Base-by-base conservation (phyloP, 2,113 vertebrate genomes). In the Xyliphius kryptos region DNA sequence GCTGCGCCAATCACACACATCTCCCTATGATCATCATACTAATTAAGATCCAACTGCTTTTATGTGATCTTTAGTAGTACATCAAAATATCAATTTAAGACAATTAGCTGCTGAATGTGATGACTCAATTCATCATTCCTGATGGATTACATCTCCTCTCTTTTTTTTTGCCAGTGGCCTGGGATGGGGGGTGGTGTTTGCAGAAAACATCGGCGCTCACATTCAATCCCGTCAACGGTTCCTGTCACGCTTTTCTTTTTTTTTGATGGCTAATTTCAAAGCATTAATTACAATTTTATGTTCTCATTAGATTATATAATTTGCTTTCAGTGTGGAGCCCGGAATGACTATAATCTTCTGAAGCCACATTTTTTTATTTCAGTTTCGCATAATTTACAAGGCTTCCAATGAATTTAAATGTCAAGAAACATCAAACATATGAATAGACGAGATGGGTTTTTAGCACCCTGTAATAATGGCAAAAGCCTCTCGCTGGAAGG, bases 81-180 rank as follows among this genome's bases (percentile, higher is more conserved):
- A 81, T 81, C 79, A 79, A 81, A 81, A 85, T 83, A 82, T 81
- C 77, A 77, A 80, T 86, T 83, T 82, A 74, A 80, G 82, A 78
- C 74, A 79, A 85, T 85, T 82, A 82, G 76, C 72, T 68, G 52
- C 61, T 55, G 58, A 72, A 61, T 14, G 50, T 70, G 70, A 78
- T 75, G 73, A 72, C 74, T 79, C 74, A 66, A 77, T 71, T 78
- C 69, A 76, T 74, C 74, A 68, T 72, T 76, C 76, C 77, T 74
- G 69, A 77, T 73, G 70, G 74, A 70, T 76, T 74, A 71, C 49
- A 15, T 51, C 63, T 64, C 47, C 6, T 20, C 22, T 32, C 55
- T 44, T 44, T 50, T 22, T 38, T 15, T 36, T 21, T 50, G 56
- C 47, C 47, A 58, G 16, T 37, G 54, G 19, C 13, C 12, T 6